Evolutionary conservation across 64 coral and sea anemone genomes (phyloP).

Genomic region (Astreopora myriophthalma): DNA sequence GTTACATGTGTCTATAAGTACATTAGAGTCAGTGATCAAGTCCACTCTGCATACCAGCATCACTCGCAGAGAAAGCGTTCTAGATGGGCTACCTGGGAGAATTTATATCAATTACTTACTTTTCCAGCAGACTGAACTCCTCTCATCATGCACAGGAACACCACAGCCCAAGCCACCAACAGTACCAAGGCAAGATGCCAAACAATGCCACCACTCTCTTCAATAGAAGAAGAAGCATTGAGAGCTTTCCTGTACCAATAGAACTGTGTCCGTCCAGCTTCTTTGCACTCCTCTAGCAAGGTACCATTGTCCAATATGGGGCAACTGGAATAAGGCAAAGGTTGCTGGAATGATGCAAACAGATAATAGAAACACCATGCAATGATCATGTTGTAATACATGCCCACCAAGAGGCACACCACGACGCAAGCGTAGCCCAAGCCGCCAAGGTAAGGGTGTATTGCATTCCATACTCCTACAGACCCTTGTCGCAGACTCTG

Average conservation of each 20-base stretch:
- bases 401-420: constrained; percentile 84
- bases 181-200: constrained; percentile 81
- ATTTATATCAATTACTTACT: no score
- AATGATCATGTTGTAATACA: constrained; percentile 99
- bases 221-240: constrained; percentile 34
- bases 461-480: constrained; percentile 95
- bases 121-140: constrained; percentile 96
- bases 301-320: constrained; percentile 54
- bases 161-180: constrained; percentile 86
- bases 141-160: constrained; percentile 95
- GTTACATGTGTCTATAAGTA: no score
- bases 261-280: constrained; percentile 77
- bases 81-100: no score
- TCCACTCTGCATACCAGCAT: no score
- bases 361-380: constrained; percentile 98
- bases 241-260: constrained; percentile 93
- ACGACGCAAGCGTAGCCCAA: constrained; percentile 84
- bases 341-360: constrained; percentile 86
- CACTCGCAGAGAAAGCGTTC: no score
- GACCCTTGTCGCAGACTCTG: constrained; percentile 96
- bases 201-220: constrained; percentile 77
- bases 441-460: constrained; percentile 94
- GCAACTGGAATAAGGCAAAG: constrained; percentile 69
- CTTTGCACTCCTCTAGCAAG: constrained; percentile 19
- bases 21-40: no score